Evolutionary conservation across 2,888 invertebrate genomes (phyloP), one percentile per base, ranked within the genome.

Genomic region (Pseudococcus viburni): DNA sequence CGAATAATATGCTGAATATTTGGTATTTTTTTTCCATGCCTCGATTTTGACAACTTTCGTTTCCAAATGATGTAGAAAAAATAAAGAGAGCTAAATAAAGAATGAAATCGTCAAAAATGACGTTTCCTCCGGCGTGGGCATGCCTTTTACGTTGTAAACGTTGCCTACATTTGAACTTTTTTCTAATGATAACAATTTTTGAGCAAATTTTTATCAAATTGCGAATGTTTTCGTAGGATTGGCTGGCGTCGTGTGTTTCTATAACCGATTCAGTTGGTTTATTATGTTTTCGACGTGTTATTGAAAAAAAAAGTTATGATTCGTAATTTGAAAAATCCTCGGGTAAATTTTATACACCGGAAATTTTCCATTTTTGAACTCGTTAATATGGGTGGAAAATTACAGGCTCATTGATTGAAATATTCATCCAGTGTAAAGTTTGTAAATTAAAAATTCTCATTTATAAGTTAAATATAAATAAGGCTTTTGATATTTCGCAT

Each of bases 1-100:
- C 73, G 73, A 33, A 73, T 73, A 33, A 73, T 73, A 39, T 26
- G 68, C 68, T 26, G 68, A 68, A 68, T 68, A 26, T 68, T 68
- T 68, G 68, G n/a, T 3, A 42, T 42, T 42, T 73, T 73, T 73
- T 73, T 73, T 33, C 26, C 26, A 33, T 33, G 17, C 33, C 33
- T 33, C 17, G 0, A 33, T 73, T 73, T 73, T 73, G 19, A 73
- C 73, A 73, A 68, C 3, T 26, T 26, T 59, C n/a, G 7, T n/a
- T 59, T 59, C 19, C 17, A 68, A 68, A 68, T 68, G 26, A 26
- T 68, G n/a, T 59, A 59, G 7, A 4, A 26, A 0, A 68, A 26
- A 73, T 73, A 15, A 73, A 64, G 64, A 64, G 9, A 64, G 22
- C 15, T 8, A 64, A 22, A 64, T 19, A 9, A 64, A 64, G 22